Evolutionary conservation across 2,888 invertebrate genomes (phyloP), one percentile per base, ranked within the genome.

Genomic region (Morpho helenor): DNA sequence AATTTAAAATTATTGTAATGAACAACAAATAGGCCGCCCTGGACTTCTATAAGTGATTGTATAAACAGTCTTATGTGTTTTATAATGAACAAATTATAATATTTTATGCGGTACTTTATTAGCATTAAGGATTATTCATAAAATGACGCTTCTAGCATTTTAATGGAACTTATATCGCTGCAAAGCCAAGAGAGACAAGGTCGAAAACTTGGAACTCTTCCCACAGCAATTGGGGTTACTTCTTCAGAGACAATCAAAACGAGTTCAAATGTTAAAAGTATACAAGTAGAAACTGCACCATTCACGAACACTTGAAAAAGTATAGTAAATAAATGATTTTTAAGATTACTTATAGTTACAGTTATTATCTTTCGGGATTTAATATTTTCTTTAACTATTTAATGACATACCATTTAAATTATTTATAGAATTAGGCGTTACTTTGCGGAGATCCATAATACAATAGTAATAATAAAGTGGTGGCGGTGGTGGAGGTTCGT

Each of bases 21-120:
- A 54, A 8, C 47, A 48, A 42, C 31, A 42, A 44, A 31, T 23
- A 54, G 16, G 39, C 39, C 50, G 43, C 45, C 40, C 22, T 39
- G 41, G 8, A 41, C 23, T 46, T 47, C 46, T 46, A 49, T n/a
- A 51, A 48, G 47, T 22, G 46, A 49, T 52, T 49, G 39, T 50
- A 55, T 60, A 56, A 51, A 59, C 44, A 51, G 52, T 54, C 52
- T 59, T 46, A 40, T 49, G 51, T 50, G 57, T 50, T 52, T 49
- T 49, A 62, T 62, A 61, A 62, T 60, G 59, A 47, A 54, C 59
- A 62, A 56, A 66, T 66, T 63, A 67, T 67, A 66, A 70, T 68
- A 72, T 65, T 65, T 69, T 40, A 68, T 31, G 65, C 63, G 62
- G 62, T 52, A 62, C 57, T 60, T 31, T 31, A 5, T 31, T 59